Conservation (phyloP, 1,140 invertebrate species). For the Drosophila saltans region DNA sequence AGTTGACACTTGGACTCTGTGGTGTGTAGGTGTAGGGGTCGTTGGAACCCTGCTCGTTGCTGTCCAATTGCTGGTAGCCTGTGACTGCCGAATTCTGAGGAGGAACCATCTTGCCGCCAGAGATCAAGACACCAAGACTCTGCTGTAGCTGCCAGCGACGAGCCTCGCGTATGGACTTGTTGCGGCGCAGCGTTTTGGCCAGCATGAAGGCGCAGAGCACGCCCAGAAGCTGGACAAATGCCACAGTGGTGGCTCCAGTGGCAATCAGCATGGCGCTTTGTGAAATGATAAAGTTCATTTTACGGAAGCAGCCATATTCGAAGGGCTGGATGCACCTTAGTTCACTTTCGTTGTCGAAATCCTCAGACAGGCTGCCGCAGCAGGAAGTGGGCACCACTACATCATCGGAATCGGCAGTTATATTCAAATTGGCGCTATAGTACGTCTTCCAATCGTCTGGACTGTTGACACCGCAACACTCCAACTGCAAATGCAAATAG, state of each 20-base stretch:
- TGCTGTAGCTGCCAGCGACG: slow-evolving; percentile 88
- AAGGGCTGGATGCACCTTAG: slow-evolving; percentile 79
- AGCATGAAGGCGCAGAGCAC: slow-evolving; percentile 94
- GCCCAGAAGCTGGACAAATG: slow-evolving; percentile 93
- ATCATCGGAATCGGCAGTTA: slow-evolving; percentile 64
- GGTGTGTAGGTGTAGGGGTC: slow-evolving; percentile 78
- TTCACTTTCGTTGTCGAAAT: slow-evolving; percentile 43
- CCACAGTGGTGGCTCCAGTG: slow-evolving; percentile 91
- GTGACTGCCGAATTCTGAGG: slow-evolving; percentile 69
- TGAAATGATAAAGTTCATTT: slow-evolving; percentile 87
- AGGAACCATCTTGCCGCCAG: slow-evolving; percentile 72
- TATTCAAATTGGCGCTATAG: slow-evolving; percentile 52
- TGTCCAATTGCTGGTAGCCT: slow-evolving; percentile 78
- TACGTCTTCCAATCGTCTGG: slow-evolving; percentile 87
- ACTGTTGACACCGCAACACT: slow-evolving; percentile 89
- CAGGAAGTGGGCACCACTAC: slow-evolving; percentile 85
- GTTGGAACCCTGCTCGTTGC: slow-evolving; percentile 43
- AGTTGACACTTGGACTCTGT: slow-evolving; percentile 81
- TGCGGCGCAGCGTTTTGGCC: slow-evolving; percentile 91
- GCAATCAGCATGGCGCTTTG: slow-evolving; percentile 90
- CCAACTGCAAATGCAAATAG: slow-evolving; percentile 85
- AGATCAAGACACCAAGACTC: slow-evolving; percentile 83
- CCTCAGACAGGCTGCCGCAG: slow-evolving; percentile 81
- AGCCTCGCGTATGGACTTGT: slow-evolving; percentile 89
- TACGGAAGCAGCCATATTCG: slow-evolving; percentile 87